Conservation (phyloP, 2,113 vertebrate species). For the Willisornis vidua region DNA sequence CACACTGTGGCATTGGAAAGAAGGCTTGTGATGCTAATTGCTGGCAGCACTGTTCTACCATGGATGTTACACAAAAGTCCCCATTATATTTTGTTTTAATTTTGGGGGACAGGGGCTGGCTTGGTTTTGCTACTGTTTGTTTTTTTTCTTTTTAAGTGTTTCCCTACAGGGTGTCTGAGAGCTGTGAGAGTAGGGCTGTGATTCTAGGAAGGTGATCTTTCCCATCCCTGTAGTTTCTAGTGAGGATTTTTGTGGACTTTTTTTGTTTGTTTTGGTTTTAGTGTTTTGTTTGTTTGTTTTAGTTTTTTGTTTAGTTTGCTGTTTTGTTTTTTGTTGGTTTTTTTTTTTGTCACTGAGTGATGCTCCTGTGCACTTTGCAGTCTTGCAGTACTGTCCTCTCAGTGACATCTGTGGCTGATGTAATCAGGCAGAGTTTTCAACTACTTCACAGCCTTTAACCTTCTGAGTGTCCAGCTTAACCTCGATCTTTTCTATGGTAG, state of each 20-base stretch:
- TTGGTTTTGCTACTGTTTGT: neutral
- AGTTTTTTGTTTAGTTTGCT: neutral
- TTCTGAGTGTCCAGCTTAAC: neutral
- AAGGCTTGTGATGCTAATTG: constrained; percentile 3
- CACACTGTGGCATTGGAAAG: neutral
- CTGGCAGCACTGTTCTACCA: neutral
- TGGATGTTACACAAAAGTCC: neutral
- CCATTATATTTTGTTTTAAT: neutral
- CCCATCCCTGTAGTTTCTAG: neutral
- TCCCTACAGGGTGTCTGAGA: neutral
- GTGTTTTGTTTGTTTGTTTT: no score
- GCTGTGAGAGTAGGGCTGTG: neutral
- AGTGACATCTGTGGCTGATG: neutral
- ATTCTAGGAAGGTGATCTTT: neutral
- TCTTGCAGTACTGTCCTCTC: neutral
- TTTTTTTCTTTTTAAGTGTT: neutral
- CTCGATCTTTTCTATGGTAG: neutral
- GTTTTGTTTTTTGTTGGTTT: no score
- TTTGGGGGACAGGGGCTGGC: neutral
- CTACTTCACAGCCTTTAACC: neutral
- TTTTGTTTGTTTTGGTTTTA: neutral
- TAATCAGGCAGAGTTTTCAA: neutral
- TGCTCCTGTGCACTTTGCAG: neutral
- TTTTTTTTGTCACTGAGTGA: neutral
- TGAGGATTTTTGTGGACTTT: neutral